phyloP scores from a whole-genome alignment of 2,113 vertebrate genomes.

The Trinectes maculatus region DNA sequence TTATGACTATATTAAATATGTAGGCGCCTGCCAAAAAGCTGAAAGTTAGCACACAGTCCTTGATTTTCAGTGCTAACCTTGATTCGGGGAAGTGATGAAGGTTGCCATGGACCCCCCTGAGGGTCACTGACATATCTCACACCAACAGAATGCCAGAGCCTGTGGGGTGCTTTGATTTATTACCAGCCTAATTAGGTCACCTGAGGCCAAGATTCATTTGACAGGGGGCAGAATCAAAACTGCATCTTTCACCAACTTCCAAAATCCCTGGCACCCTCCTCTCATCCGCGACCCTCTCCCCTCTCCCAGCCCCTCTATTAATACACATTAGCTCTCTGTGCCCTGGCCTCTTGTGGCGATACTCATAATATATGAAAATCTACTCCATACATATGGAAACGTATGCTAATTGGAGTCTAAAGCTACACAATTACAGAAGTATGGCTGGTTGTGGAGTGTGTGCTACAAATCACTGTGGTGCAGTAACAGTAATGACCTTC shows the following conservation, averaged over 20 bases:
- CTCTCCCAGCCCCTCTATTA: constrained; percentile 25
- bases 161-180: constrained; percentile 70
- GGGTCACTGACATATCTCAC: constrained; percentile 71
- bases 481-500: constrained; percentile 41
- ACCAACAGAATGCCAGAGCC: constrained; percentile 47
- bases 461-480: constrained; percentile 56
- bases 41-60: constrained; percentile 15
- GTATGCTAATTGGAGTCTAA: constrained; percentile 70
- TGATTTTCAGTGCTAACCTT: constrained; percentile 59
- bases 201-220: constrained; percentile 70
- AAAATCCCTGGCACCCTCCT: not conserved
- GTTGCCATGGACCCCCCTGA: constrained; percentile 53
- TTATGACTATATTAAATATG: not conserved
- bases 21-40: not conserved
- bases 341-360: constrained; percentile 21
- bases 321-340: constrained; percentile 41
- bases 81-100: constrained; percentile 56
- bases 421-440: constrained; percentile 61
- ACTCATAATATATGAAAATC: constrained; percentile 52
- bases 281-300: not conserved
- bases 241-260: constrained; percentile 39
- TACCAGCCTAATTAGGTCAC: constrained; percentile 75
- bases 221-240: constrained; percentile 64
- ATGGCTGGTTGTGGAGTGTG: constrained; percentile 36
- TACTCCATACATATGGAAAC: constrained; percentile 59